A percentile compares a stretch with the other conserved stretches of the same genome.
Evolutionary conservation across 2,797 vertebrate genomes (phyloP).

Genomic region (Karalla daura): DNA sequence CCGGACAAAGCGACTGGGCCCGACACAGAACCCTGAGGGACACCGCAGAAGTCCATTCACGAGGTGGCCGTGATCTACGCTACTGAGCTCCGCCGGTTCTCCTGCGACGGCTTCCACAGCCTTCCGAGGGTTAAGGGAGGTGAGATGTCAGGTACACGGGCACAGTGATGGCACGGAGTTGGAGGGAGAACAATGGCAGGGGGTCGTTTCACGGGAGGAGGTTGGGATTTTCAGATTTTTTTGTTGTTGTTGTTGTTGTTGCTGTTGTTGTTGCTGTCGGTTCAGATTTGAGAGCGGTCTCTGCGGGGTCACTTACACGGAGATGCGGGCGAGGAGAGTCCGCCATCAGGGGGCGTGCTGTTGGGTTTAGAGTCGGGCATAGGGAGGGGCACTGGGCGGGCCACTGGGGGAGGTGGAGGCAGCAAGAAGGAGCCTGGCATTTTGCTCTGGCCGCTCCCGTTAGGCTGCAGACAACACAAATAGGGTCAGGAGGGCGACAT

Average conservation of each 20-base stretch:
- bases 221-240: constrained; percentile 48
- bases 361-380: constrained; percentile 94
- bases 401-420: constrained; percentile 96
- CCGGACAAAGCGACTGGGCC: constrained; percentile 37
- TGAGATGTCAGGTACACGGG: constrained; percentile 64
- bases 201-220: constrained; percentile 66
- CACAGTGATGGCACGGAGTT: constrained; percentile 62
- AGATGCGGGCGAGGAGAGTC: constrained; percentile 93
- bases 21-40: constrained; percentile 56
- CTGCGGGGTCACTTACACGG: constrained; percentile 93
- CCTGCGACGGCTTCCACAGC: constrained; percentile 35
- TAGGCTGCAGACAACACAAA: constrained; percentile 96
- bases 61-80: constrained; percentile 32
- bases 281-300: constrained; percentile 72
- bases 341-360: constrained; percentile 90
- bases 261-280: constrained; percentile 32
- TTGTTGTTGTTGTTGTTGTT: constrained; percentile 23
- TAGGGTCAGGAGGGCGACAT: constrained; percentile 87
- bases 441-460: constrained; percentile 97
- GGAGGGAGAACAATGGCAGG: constrained; percentile 65
- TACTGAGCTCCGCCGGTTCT: constrained; percentile 32
- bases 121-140: constrained; percentile 46
- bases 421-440: constrained; percentile 97
- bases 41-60: constrained; percentile 42
- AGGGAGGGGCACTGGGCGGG: constrained; percentile 97